Conservation (phyloP, 2,797 vertebrate genomes). For the Cuculus canorus region DNA sequence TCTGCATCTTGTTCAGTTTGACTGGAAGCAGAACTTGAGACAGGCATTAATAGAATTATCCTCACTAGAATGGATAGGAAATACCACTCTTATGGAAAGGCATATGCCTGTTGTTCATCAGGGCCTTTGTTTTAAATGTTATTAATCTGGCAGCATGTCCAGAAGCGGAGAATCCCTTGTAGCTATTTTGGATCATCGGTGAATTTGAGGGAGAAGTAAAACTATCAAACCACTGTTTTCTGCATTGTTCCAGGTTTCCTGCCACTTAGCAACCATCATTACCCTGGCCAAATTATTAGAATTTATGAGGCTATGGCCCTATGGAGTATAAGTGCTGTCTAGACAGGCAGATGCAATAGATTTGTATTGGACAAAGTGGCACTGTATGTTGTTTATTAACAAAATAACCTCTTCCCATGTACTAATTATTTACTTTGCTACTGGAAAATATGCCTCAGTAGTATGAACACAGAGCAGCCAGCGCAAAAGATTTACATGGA, state of each 20-base stretch:
- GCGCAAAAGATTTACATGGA: not conserved
- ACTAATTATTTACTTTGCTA: conserved; percentile 18
- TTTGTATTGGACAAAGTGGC: not conserved
- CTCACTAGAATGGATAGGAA: not conserved
- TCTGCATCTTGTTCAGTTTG: not conserved
- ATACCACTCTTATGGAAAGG: not conserved
- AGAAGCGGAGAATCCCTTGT: not conserved
- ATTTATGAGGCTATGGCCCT: not conserved
- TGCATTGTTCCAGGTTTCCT: not conserved
- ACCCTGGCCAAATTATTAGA: not conserved
- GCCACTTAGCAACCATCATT: not conserved
- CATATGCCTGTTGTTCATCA: not conserved
- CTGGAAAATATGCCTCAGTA: not conserved
- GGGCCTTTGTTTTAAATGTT: not conserved
- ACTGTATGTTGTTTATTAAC: not conserved
- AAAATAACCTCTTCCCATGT: not conserved
- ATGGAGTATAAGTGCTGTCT: not conserved
- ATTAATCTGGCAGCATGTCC: not conserved
- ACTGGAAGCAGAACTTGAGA: not conserved
- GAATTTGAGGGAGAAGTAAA: not conserved
- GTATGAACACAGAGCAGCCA: not conserved
- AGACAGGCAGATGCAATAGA: not conserved
- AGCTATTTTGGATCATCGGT: not conserved
- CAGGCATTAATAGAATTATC: not conserved
- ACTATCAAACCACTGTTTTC: not conserved